Base-by-base conservation (phyloP, 2,797 vertebrate genomes). In the Poeciliopsis presidionis region DNA sequence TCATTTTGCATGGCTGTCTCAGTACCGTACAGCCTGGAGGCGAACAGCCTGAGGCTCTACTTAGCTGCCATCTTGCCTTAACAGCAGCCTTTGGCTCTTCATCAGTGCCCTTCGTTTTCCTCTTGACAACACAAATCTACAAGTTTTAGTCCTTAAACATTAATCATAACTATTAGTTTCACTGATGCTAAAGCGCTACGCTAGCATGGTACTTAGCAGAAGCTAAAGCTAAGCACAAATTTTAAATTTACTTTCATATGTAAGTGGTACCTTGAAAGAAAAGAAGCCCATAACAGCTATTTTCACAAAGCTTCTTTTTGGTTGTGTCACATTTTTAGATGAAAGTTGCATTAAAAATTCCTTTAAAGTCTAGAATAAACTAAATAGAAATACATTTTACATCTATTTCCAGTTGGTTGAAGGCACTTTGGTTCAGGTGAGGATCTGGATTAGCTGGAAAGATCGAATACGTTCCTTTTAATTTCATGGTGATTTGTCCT, bases 401-500 rank as follows among this genome's bases (percentile, higher is more conserved):
- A 39, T 65, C 63, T 65, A 16, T 65, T 22, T 70, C 20, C n/a
- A 70, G 16, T 55, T 45, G 67, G 47, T 53, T 36, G 57, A 33
- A 55, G 41, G 33, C 28, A 36, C 5, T 25, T 30, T 55, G 18
- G 30, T 63, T 63, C 36, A 41, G 20, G 36, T 25, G 20, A 65
- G 20, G 39, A 65, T 47, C 39, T 30, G 39, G 78, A 76, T 78
- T 67, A 28, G 75, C 67, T 20, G 20, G 61, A 3, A 25, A 72
- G 4, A 49, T 0, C 14, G 51, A 77, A 73, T 59, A 75, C 65
- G n/a, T 45, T 72, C 0, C 36, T 75, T 81, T 78, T 82, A 22
- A 72, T 84, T 84, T 82, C 43, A 45, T 30, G 51, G 43, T 74
- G 13, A 81, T 86, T 78, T 76, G 22, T 81, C 46, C 51, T 77